phyloP scores from a whole-genome alignment of 2,797 vertebrate species.

The Hemibagrus guttatus region DNA sequence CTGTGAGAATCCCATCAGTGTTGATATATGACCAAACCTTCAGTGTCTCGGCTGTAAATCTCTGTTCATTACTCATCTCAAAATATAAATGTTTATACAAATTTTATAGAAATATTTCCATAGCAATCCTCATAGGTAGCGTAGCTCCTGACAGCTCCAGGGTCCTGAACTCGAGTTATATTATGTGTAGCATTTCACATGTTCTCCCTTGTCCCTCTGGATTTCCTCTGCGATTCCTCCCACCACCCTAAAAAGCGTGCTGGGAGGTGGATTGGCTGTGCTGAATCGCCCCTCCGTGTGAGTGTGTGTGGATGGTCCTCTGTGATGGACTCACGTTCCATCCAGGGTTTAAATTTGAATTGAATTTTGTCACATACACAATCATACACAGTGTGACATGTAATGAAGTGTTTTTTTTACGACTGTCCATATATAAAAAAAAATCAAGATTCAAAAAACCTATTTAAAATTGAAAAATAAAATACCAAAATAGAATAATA shows the following conservation, averaged over 20 bases:
- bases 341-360: background rate
- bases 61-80: conserved; percentile 19
- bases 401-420: too few relatives aligned
- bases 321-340: background rate
- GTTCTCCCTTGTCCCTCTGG: background rate
- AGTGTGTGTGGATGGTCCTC: background rate
- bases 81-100: conserved; percentile 17
- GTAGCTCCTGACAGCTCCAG: background rate
- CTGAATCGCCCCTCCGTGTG: background rate
- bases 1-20: background rate
- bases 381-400: too few relatives aligned
- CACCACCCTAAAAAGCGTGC: background rate
- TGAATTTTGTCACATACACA: too few relatives aligned
- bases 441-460: too few relatives aligned
- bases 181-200: background rate
- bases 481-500: too few relatives aligned
- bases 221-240: background rate
- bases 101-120: conserved; percentile 21
- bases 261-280: background rate
- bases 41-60: conserved; percentile 19
- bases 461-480: too few relatives aligned
- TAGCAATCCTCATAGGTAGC: background rate
- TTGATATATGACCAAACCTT: background rate
- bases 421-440: too few relatives aligned
- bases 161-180: background rate